Conservation (phyloP, 1,140 invertebrate species). For the Zaprionus camerounensis region DNA sequence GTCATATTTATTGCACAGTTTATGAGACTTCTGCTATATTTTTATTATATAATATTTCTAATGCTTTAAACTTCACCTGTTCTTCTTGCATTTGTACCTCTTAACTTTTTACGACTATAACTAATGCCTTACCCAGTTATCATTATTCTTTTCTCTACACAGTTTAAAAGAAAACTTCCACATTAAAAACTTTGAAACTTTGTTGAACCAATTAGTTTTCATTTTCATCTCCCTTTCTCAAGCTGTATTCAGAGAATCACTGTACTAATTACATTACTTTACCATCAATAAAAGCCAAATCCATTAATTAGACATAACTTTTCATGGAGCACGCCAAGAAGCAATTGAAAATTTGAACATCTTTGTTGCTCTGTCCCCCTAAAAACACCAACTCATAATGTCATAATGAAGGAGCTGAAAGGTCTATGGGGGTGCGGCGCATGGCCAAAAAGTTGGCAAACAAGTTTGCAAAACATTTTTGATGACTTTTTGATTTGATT, state of each 20-base stretch:
- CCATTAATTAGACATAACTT: conserved; percentile 34
- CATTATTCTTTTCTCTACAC: neutral
- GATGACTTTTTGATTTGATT: conserved; percentile 75
- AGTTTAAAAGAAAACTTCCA: neutral
- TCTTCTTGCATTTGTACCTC: too few relatives aligned
- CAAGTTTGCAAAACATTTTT: conserved; percentile 41
- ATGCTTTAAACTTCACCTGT: too few relatives aligned
- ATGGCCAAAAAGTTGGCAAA: conserved; percentile 19
- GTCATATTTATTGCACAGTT: too few relatives aligned
- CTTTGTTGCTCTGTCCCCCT: neutral
- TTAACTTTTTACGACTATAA: neutral
- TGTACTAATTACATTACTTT: conserved; percentile 17
- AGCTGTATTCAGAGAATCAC: neutral
- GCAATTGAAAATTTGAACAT: conserved; percentile 18
- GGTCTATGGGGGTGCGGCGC: neutral
- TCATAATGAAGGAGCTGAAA: conserved; percentile 5
- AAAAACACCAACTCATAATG: conserved; percentile 28
- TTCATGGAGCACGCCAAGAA: conserved; percentile 3
- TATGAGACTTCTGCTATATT: too few relatives aligned
- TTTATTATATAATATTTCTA: too few relatives aligned
- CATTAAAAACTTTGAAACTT: neutral
- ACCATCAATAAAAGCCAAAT: conserved; percentile 7
- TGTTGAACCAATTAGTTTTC: neutral
- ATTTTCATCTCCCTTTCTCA: neutral
- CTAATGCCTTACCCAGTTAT: neutral